phyloP scores from a whole-genome alignment of 92 coral and sea anemone species.

The Porites evermanni region DNA sequence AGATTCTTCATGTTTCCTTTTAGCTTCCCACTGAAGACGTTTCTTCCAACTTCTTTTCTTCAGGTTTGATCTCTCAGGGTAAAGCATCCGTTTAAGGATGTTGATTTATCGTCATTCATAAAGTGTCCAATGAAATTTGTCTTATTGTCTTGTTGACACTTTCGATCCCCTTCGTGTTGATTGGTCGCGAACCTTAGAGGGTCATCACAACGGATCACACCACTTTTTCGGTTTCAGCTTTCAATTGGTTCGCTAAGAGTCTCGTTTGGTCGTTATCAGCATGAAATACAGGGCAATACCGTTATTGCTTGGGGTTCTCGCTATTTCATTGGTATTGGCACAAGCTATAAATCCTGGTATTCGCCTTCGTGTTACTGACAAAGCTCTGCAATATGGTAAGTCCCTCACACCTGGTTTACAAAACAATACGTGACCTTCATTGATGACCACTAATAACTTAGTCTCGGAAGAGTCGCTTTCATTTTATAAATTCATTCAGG shows the following conservation, averaged over 20 bases:
- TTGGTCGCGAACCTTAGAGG: slow-evolving; percentile 1
- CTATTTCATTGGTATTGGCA: not conserved
- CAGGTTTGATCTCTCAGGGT: not conserved
- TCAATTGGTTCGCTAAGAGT: not conserved
- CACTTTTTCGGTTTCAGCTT: not conserved
- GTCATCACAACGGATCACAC: slow-evolving; percentile 4
- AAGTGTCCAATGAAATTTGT: slow-evolving; percentile 19
- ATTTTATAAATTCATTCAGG: too few relatives aligned
- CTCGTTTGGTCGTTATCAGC: not conserved
- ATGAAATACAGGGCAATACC: not conserved
- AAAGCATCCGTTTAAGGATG: not conserved
- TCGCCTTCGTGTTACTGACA: slow-evolving; percentile 84
- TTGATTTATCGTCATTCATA: not conserved
- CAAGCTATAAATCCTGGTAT: slow-evolving; percentile 79
- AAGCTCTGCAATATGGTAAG: slow-evolving; percentile 87
- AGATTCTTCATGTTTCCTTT: not conserved
- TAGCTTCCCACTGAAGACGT: not conserved
- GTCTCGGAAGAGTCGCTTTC: not conserved
- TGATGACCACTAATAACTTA: not conserved
- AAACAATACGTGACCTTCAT: not conserved
- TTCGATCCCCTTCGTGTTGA: slow-evolving; percentile 1
- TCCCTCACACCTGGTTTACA: not conserved
- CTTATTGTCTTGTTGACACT: not conserved
- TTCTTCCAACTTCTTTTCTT: not conserved
- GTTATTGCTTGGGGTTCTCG: not conserved